Conservation (phyloP, 2,113 vertebrate species). For the Riparia riparia region DNA sequence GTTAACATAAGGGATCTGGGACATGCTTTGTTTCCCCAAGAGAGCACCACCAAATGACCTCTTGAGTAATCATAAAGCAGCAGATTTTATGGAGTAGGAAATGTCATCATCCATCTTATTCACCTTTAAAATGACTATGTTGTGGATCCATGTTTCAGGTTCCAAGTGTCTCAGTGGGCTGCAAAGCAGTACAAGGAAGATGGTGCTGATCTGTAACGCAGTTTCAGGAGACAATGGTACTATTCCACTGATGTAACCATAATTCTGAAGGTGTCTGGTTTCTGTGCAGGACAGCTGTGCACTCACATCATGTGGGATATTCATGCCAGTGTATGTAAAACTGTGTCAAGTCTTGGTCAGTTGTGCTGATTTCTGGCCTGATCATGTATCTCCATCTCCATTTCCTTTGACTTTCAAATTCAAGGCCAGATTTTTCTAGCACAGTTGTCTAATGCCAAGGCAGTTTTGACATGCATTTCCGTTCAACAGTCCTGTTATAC, state of each 20-base stretch:
- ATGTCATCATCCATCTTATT: not conserved
- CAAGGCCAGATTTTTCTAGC: not conserved
- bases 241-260: not conserved
- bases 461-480: not conserved
- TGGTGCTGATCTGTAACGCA: not conserved
- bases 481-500: not conserved
- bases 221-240: not conserved
- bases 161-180: not conserved
- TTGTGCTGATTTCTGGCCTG: not conserved
- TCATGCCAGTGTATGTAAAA: not conserved
- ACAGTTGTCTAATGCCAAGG: not conserved
- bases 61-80: not conserved
- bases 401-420: not conserved
- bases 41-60: not conserved
- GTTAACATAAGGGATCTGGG: not conserved
- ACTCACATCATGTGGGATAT: fast-evolving
- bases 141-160: not conserved
- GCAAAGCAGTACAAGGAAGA: not conserved
- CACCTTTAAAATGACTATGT: not conserved
- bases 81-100: not conserved
- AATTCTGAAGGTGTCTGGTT: not conserved
- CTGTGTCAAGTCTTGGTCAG: not conserved
- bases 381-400: not conserved
- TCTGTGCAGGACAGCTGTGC: not conserved
- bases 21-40: not conserved